A percentile compares a stretch with the other conserved stretches of the same genome.
Evolutionary conservation across 2,113 vertebrate species (phyloP).

Genomic region (Hyperopisus bebe): DNA sequence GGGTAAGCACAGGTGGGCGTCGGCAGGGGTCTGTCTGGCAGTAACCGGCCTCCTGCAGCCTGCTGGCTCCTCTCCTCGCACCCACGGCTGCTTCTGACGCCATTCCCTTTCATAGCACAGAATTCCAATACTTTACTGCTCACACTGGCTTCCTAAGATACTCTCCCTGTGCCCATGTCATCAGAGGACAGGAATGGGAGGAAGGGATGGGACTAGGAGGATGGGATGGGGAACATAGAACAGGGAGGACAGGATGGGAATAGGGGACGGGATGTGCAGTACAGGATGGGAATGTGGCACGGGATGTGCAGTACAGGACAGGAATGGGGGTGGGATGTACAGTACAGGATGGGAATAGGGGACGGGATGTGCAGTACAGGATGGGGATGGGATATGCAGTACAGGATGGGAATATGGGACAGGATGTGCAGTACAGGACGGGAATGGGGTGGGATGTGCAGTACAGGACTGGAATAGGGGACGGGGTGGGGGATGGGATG

Average conservation of each 20-base stretch:
- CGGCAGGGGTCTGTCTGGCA: background rate
- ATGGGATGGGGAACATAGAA: background rate
- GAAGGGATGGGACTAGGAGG: background rate
- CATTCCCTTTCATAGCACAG: background rate
- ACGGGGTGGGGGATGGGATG: too few relatives aligned
- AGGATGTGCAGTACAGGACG: too few relatives aligned
- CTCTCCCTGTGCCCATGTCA: background rate
- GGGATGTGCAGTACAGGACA: too few relatives aligned
- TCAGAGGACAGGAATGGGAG: background rate
- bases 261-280: too few relatives aligned
- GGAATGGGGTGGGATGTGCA: too few relatives aligned
- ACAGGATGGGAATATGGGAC: too few relatives aligned
- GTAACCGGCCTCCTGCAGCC: background rate
- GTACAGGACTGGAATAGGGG: too few relatives aligned
- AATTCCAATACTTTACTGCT: background rate
- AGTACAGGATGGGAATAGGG: too few relatives aligned
- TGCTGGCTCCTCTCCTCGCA: background rate
- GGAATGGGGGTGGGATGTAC: too few relatives aligned
- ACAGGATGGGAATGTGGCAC: too few relatives aligned
- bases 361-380: too few relatives aligned
- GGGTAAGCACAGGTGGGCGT: background rate
- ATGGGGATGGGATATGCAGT: too few relatives aligned
- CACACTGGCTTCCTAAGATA: background rate
- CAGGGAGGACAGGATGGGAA: background rate
- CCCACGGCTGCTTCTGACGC: background rate